These are phyloP conservation scores for Limnephilus lunatus DNA, from an alignment of 2,888 invertebrate species.

Conservation along the genomic window DNA sequence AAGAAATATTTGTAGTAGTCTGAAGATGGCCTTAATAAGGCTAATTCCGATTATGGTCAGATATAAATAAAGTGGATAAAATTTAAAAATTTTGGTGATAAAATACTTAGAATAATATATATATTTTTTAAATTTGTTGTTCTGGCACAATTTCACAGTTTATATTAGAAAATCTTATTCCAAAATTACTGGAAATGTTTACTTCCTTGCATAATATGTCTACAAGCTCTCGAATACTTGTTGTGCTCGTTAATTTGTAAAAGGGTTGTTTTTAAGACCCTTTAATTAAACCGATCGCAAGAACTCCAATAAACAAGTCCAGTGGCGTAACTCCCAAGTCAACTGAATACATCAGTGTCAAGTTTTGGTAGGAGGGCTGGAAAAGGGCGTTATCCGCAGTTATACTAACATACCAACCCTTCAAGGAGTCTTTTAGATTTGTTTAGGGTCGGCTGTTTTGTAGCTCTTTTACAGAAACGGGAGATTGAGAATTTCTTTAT, in stretches of 20 bases:
- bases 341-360: constrained; percentile 2
- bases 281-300: background rate
- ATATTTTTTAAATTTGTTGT: no score
- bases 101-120: no score
- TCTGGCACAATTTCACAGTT: background rate
- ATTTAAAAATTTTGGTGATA: no score
- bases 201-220: background rate
- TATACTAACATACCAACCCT: background rate
- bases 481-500: background rate
- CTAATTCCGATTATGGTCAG: no score
- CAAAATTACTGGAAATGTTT: background rate
- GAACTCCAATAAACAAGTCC: background rate
- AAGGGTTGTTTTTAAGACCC: background rate
- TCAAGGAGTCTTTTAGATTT: constrained; percentile 2
- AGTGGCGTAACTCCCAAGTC: background rate
- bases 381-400: background rate
- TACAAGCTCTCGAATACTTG: background rate
- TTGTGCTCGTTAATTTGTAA: background rate
- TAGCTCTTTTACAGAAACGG: background rate
- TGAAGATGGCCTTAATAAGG: no score
- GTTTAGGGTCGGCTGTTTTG: background rate
- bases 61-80: no score
- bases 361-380: background rate
- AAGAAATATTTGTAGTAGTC: no score
- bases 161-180: background rate